Conservation (phyloP, 2,888 invertebrate genomes). For the Eulithis testata region DNA sequence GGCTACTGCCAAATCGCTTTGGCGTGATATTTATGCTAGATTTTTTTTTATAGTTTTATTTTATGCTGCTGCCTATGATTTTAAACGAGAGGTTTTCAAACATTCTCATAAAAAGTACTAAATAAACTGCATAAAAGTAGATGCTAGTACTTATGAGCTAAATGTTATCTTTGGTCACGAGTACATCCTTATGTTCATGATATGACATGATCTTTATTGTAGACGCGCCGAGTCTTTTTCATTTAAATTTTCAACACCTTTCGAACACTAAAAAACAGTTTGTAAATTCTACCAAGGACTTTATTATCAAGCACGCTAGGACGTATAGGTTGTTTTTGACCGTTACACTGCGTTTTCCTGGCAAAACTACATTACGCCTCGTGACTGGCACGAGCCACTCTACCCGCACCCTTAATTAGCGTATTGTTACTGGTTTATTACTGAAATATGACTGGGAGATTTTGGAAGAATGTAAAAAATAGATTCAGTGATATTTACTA, state of each 20-base stretch:
- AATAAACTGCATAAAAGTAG: no score
- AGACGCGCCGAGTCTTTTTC: no score
- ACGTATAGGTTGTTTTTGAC: slow-evolving; percentile 38
- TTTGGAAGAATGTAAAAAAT: slow-evolving; percentile 13
- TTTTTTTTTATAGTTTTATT: no score
- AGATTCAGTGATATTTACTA: slow-evolving; percentile 2
- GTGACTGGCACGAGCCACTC: slow-evolving; percentile 43
- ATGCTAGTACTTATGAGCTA: no score
- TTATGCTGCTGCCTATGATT: no score
- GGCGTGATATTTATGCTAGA: slow-evolving; percentile 3
- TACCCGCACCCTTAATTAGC: slow-evolving; percentile 24
- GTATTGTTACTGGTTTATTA: slow-evolving; percentile 30
- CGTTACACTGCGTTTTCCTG: slow-evolving; percentile 44
- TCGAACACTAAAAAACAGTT: no score
- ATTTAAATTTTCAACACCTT: no score
- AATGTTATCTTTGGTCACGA: no score
- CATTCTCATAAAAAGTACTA: no score
- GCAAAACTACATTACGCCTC: slow-evolving; percentile 44
- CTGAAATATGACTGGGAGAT: slow-evolving; percentile 22
- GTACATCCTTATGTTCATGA: no score
- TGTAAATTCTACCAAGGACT: slow-evolving; percentile 2
- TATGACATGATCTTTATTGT: no score
- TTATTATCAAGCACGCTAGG: slow-evolving; percentile 7
- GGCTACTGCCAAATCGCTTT: slow-evolving; percentile 19
- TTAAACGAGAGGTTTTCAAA: no score